Base-by-base conservation (phyloP, 2,888 invertebrate genomes). In the Piscicola geometra region DNA sequence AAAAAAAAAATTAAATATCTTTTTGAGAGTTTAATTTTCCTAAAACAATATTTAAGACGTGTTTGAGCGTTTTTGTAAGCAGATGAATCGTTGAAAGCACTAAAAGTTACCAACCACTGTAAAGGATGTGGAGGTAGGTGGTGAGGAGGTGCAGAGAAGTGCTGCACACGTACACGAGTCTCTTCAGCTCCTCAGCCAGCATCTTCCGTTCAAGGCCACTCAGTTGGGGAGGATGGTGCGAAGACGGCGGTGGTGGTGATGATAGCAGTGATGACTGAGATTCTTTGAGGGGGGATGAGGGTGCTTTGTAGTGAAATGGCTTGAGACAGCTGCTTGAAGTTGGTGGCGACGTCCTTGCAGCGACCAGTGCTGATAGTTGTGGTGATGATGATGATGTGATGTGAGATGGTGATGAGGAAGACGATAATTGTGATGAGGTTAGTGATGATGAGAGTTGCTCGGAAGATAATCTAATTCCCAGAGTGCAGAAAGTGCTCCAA, bases 91-190 rank as follows among this genome's bases (percentile, higher is more conserved):
- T n/a, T n/a, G n/a, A n/a, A n/a, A n/a, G n/a, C n/a, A n/a, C n/a
- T n/a, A n/a, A n/a, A n/a, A n/a, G n/a, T n/a, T n/a, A n/a, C n/a
- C n/a, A n/a, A n/a, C n/a, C n/a, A n/a, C n/a, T n/a, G 85, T 94
- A 95, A 77, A 94, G 91, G 86, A 94, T 93, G 82, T 91, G 92
- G n/a, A 92, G 91, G 82, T 93, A 96, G 32, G 91, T 92, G 81
- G 91, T 89, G 21, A 94, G 87, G 1, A 96, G 88, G 71, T 94
- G 88, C 76, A 95, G 87, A 83, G 92, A 91, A 0, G 94, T 91
- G 82, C 91, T 89, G 80, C 92, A 92, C 30, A 94, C 91, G 83
- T 93, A 95, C 69, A 93, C 93, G 64, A 94, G 87, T 81, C 92
- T 73, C 35, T 64, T 56, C 36, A 73, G 25, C 25, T 56, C 60